Evolutionary conservation across 2,888 invertebrate species (phyloP).

Genomic region (Callimorpha dominula): DNA sequence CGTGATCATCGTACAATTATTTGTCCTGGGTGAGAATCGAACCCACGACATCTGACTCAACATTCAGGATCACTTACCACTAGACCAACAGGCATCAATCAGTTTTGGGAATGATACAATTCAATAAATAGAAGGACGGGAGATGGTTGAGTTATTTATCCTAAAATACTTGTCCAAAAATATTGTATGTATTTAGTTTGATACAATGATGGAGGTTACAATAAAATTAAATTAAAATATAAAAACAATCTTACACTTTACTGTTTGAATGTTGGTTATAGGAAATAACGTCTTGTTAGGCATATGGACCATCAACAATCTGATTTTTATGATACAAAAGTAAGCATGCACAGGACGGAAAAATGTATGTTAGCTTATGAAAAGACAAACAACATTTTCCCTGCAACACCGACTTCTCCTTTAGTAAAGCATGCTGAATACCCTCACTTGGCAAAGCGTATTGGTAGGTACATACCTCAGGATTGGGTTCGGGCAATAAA

Average conservation of each 20-base stretch:
- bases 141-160: neutral
- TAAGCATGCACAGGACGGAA: constrained; percentile 1
- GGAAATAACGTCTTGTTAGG: neutral
- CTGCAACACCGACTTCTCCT: neutral
- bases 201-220: neutral
- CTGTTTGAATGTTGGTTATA: neutral
- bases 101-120: neutral
- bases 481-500: constrained; percentile 31
- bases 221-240: neutral
- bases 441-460: constrained; percentile 20
- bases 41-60: neutral
- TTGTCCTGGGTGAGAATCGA: neutral
- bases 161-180: neutral
- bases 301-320: neutral
- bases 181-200: neutral
- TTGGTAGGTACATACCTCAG: constrained; percentile 41
- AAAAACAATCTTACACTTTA: neutral
- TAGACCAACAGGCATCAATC: neutral
- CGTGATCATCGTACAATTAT: neutral
- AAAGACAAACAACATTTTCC: constrained; percentile 1
- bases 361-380: constrained; percentile 5
- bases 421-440: constrained; percentile 23
- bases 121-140: neutral
- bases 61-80: neutral
- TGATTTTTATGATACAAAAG: neutral